Evolutionary conservation across 2,797 vertebrate genomes (phyloP).

Genomic region (Danio tinwini): DNA sequence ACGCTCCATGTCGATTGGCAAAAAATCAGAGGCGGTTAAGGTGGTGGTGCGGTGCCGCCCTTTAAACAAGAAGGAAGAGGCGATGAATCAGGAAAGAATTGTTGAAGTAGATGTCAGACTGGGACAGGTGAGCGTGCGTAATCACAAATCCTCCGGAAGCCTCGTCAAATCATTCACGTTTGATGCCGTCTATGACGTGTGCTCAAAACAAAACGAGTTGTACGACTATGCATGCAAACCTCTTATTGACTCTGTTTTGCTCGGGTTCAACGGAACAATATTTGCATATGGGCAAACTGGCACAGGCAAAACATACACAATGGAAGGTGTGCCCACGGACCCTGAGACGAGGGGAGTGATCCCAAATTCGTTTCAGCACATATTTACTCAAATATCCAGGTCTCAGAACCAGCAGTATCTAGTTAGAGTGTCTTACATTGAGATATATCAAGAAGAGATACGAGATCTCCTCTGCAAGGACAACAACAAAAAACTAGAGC

Average conservation of each 20-base stretch:
- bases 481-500: constrained; percentile 89
- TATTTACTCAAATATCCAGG: constrained; percentile 95
- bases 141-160: constrained; percentile 87
- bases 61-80: constrained; percentile 85
- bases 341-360: constrained; percentile 88
- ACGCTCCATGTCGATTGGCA: constrained; percentile 79
- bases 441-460: constrained; percentile 98
- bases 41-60: constrained; percentile 97
- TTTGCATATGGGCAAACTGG: constrained; percentile 96
- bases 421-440: constrained; percentile 94
- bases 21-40: constrained; percentile 87
- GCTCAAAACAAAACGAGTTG: constrained; percentile 87
- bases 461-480: constrained; percentile 93
- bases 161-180: constrained; percentile 94
- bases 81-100: constrained; percentile 79
- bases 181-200: constrained; percentile 89
- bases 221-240: constrained; percentile 94
- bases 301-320: constrained; percentile 96
- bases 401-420: constrained; percentile 95
- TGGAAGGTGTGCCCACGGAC: constrained; percentile 90
- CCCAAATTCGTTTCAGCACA: constrained; percentile 93
- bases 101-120: constrained; percentile 87
- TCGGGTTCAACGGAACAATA: constrained; percentile 94
- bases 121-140: constrained; percentile 90
- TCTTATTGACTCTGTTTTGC: constrained; percentile 89